Evolutionary conservation across 2,888 invertebrate genomes (phyloP), one percentile per base, ranked within the genome.

Genomic region (Poecilobothrus nobilitatus): DNA sequence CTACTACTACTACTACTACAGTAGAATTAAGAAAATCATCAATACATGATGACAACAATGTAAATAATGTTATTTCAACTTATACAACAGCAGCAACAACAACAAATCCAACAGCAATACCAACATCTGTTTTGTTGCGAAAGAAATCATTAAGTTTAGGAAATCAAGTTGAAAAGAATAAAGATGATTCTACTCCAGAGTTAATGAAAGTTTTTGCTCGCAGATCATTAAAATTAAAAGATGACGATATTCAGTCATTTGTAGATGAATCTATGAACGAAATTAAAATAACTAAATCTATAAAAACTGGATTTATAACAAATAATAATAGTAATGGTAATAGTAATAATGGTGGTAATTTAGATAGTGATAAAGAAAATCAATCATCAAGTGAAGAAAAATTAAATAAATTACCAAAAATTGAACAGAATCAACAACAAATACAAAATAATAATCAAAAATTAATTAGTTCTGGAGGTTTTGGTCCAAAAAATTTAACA

Each of bases 121-220:
- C 72, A 15, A 74, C 72, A 68, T 74, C 73, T 4, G 81, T 81
- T 10, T 75, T 82, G 63, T 71, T 82, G 67, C 78, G 82, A 34
- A 81, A 81, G 70, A 82, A 82, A 71, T 79, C 81, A 7, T 78
- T 81, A 71, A 77, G 76, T n/a, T 75, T 74, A 34, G 68, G 72
- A 9, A 62, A 68, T 61, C 53, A 72, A 67, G 63, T 34, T 18
- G 53, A 53, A 63, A 71, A 70, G 20, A 73, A 68, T 20, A 74
- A 83, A 74, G 85, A 86, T 68, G 89, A 91, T 69, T 88, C 89
- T 53, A 90, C 91, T 77, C 91, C 91, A 0, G 91, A 91, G 79
- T 78, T 91, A 10, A 88, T 91, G 87, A 91, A 91, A 81, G 92
- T 92, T 0, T 92, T 92, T 77, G 91, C 91, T 0, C 83, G 92